Conservation (phyloP, 2,113 vertebrate genomes). For the Nibea albiflora region DNA sequence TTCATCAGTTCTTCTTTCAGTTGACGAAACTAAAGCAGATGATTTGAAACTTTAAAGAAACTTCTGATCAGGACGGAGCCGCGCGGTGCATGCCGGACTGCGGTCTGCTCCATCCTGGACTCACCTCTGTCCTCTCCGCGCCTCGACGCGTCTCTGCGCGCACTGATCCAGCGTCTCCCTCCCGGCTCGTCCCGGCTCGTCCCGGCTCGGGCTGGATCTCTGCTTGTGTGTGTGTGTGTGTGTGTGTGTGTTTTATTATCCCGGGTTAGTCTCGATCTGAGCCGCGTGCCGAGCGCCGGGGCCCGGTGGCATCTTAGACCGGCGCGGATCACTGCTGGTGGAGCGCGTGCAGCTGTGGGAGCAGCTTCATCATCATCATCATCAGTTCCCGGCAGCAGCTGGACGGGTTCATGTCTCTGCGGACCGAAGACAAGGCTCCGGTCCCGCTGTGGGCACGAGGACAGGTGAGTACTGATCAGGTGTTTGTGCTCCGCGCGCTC, state of each 20-base stretch:
- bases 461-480: constrained; percentile 4
- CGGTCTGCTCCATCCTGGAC: too few species aligned
- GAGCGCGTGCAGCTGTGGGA: constrained; percentile 23
- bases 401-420: constrained; percentile 19
- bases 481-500: constrained; percentile 3
- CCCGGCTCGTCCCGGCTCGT: constrained; percentile 11
- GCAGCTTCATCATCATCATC: constrained; percentile 18
- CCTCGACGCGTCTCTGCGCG: constrained; percentile 1
- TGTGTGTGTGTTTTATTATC: constrained; percentile 27
- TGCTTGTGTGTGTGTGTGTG: not conserved
- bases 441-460: too few species aligned
- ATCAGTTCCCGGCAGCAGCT: not conserved
- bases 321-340: not conserved
- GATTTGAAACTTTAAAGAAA: too few species aligned
- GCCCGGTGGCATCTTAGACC: constrained; percentile 59
- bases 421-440: too few species aligned
- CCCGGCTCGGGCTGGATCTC: not conserved
- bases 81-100: too few species aligned
- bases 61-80: too few species aligned
- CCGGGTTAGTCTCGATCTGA: constrained; percentile 51
- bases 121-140: constrained; percentile 5
- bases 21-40: too few species aligned
- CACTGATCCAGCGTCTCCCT: constrained; percentile 20
- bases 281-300: constrained; percentile 38
- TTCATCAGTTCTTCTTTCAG: too few species aligned